Conservation (phyloP, 2,113 vertebrate genomes). For the Vulpes ferrilata region DNA sequence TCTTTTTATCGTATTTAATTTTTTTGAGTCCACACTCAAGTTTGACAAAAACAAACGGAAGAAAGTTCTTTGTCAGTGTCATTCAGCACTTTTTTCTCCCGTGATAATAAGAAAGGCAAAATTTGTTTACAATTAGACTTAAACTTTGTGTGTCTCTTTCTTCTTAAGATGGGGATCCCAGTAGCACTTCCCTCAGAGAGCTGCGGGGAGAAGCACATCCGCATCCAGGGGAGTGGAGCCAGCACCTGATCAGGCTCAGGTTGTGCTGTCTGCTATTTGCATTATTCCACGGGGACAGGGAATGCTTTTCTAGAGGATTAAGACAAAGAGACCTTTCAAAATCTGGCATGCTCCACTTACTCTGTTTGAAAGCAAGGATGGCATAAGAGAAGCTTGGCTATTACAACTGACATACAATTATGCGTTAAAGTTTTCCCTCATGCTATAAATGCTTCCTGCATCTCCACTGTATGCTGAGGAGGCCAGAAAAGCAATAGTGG, state of each 20-base stretch:
- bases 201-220: not conserved
- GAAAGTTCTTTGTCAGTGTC: not conserved
- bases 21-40: not conserved
- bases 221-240: too few relatives aligned
- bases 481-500: not conserved
- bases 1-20: not conserved
- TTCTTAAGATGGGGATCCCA: not conserved
- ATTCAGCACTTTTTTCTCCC: not conserved
- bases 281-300: not conserved
- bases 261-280: not conserved
- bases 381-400: not conserved
- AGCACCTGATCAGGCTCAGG: not conserved
- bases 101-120: not conserved
- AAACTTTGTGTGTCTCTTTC: not conserved
- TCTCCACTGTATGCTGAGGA: not conserved
- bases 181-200: not conserved
- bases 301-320: not conserved
- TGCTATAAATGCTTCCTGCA: not conserved
- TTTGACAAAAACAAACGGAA: conserved; percentile 51
- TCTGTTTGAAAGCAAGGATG: conserved; percentile 14
- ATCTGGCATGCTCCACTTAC: not conserved
- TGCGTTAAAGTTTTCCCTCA: not conserved
- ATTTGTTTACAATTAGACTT: not conserved
- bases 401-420: not conserved
- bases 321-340: conserved; percentile 36